Conservation (phyloP, 2,888 invertebrate species). For the Romanomermis culicivorax region DNA sequence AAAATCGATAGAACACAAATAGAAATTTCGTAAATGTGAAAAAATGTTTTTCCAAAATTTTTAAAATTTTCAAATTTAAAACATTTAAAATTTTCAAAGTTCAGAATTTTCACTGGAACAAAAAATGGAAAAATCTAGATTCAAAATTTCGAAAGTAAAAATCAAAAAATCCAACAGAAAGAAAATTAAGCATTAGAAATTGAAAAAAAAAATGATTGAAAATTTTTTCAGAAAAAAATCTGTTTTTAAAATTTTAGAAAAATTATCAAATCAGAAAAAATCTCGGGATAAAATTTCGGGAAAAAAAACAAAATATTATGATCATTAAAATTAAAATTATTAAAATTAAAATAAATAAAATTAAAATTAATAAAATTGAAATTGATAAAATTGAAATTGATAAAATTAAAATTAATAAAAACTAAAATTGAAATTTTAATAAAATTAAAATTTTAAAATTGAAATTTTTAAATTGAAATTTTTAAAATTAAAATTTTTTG, state of each 20-base stretch:
- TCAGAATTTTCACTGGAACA: neutral
- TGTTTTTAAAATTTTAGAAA: too few species aligned
- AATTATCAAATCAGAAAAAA: too few species aligned
- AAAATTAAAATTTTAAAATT: too few species aligned
- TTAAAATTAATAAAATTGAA: too few species aligned
- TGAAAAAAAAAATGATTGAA: neutral
- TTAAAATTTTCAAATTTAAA: neutral
- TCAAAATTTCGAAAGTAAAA: neutral
- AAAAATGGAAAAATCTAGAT: neutral
- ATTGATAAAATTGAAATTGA: too few species aligned
- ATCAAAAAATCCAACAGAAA: neutral
- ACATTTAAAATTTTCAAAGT: neutral
- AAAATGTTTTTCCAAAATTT: neutral
- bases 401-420: too few species aligned
- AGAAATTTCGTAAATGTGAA: too few species aligned
- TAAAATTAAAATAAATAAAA: too few species aligned
- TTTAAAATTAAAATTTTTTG: neutral
- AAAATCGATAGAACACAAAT: too few species aligned
- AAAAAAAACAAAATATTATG: neutral
- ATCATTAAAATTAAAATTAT: neutral
- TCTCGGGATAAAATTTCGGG: neutral
- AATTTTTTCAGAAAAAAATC: too few species aligned
- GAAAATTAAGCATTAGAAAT: neutral
- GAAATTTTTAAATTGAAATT: neutral
- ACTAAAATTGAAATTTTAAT: too few species aligned